Conservation (phyloP, 2,113 vertebrate genomes). For the human (Homo sapiens) region GRCh38 chr1:98075001-98075500, state of each 20-base stretch:
- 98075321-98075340: neutral
- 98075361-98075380: neutral
- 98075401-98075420: neutral
- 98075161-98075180: neutral
- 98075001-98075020: neutral
- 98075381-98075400: neutral
- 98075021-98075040: neutral
- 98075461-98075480: neutral
- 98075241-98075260: neutral
- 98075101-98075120: neutral
- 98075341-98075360: neutral
- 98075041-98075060: constrained; percentile 28
- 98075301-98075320: neutral
- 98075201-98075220: neutral
- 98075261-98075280: neutral
- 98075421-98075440: neutral
- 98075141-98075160: neutral
- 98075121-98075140: neutral
- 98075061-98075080: neutral
- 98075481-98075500: neutral
- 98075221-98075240: neutral
- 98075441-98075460: neutral
- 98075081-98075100: neutral
- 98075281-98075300: neutral
- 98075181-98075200: neutral